Percentiles rank a stretch among this genome's conserved stretches.
Conservation (phyloP, 1,140 invertebrate species). For the Sinonovacula constricta region DNA sequence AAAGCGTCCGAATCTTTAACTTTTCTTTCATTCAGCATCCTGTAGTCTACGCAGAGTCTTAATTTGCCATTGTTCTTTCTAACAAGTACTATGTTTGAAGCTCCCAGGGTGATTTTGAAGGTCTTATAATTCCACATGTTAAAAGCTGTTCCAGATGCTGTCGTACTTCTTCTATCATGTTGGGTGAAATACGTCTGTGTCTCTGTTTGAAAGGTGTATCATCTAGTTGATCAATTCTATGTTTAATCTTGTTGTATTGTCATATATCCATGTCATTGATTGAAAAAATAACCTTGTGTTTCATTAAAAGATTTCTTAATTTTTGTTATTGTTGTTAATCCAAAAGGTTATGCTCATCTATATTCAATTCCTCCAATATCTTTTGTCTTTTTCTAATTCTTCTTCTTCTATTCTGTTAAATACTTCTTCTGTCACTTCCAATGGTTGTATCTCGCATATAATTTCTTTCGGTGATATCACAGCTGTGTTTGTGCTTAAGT, state of each 20-base stretch:
- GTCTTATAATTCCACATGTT: constrained; percentile 2
- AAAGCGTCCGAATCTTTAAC: constrained; percentile 55
- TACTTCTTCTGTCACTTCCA: not conserved
- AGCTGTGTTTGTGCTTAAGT: not conserved
- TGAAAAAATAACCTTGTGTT: constrained; percentile 4
- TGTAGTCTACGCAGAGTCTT: constrained; percentile 61
- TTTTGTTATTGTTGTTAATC: not conserved
- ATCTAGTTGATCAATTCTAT: not conserved
- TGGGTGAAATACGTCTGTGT: not conserved
- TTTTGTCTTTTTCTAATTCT: not conserved
- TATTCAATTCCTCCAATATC: not conserved
- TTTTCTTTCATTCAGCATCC: constrained; percentile 54
- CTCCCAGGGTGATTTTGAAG: constrained; percentile 44
- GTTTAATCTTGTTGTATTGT: not conserved
- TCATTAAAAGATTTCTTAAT: not conserved
- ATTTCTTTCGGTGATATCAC: not conserved
- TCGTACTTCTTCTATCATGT: constrained; percentile 5
- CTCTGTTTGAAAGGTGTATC: not conserved
- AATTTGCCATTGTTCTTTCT: constrained; percentile 61
- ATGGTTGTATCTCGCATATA: not conserved
- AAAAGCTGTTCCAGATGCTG: constrained; percentile 6
- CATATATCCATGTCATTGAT: not conserved
- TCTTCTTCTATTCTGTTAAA: not conserved
- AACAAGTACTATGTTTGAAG: constrained; percentile 46
- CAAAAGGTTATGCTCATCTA: not conserved